Percentiles rank a stretch among this genome's conserved stretches.
phyloP scores from a whole-genome alignment of 2,113 vertebrate species.

The Colinus virginianus region DNA sequence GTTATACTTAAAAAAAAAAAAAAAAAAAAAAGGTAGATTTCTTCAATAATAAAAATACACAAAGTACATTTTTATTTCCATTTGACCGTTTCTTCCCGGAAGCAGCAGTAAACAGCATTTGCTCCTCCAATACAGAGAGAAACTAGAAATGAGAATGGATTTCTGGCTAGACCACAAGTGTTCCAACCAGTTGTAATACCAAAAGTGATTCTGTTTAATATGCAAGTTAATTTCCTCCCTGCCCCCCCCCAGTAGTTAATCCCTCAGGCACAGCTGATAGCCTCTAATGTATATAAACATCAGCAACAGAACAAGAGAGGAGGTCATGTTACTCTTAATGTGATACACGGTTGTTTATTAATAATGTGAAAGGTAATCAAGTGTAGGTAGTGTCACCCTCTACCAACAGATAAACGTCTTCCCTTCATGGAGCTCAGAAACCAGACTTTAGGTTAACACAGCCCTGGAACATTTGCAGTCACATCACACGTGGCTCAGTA shows the following conservation, averaged over 20 bases:
- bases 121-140: not conserved
- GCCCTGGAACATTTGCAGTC: not conserved
- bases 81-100: not conserved
- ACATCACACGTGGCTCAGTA: not conserved
- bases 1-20: not conserved
- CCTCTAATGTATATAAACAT: not conserved
- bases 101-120: not conserved
- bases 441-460: not conserved
- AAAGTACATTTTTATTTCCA: not conserved
- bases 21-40: not conserved
- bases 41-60: not conserved
- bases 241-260: slow-evolving; percentile 13
- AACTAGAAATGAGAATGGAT: slow-evolving; percentile 3
- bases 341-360: not conserved
- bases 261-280: not conserved
- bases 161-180: not conserved
- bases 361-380: not conserved
- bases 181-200: not conserved
- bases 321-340: not conserved
- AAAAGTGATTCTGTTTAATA: slow-evolving; percentile 24
- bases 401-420: not conserved
- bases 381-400: not conserved
- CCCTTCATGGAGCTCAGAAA: not conserved
- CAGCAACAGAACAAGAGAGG: not conserved
- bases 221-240: not conserved